Evolutionary conservation across 2,113 vertebrate species (phyloP).

Genomic region (Gallinago paraguaiae): DNA sequence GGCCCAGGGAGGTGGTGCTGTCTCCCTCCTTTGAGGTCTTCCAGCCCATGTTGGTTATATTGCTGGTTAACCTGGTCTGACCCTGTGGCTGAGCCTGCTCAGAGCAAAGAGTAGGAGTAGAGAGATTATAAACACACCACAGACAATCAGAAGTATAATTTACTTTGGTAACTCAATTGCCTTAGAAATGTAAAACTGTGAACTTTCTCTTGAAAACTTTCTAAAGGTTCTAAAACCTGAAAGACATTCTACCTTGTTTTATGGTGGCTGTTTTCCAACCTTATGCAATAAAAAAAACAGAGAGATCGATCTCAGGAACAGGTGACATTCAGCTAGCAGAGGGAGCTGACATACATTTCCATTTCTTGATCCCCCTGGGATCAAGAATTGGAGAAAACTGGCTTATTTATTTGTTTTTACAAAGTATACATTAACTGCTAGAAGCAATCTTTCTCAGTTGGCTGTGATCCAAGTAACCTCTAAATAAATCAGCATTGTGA

Average conservation of each 20-base stretch:
- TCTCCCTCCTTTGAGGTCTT: background rate
- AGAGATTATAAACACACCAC: background rate
- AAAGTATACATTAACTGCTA: background rate
- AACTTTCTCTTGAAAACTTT: background rate
- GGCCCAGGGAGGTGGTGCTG: background rate
- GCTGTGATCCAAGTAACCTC: background rate
- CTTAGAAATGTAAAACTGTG: background rate
- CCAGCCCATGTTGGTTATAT: accelerated
- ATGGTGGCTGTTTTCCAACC: background rate
- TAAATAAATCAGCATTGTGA: background rate
- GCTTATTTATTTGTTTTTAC: background rate
- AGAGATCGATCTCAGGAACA: background rate
- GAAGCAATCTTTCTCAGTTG: background rate
- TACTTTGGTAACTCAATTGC: background rate
- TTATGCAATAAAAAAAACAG: background rate
- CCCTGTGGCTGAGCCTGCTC: background rate
- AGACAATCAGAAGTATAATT: background rate
- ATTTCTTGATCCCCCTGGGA: background rate
- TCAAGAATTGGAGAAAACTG: background rate
- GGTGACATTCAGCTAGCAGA: background rate
- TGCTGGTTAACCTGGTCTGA: background rate
- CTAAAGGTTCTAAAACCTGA: background rate
- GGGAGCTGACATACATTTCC: background rate
- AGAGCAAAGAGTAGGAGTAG: accelerated
- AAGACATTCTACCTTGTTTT: background rate